Conservation (phyloP, 2,797 vertebrate species). For the Ciconia nigra region DNA sequence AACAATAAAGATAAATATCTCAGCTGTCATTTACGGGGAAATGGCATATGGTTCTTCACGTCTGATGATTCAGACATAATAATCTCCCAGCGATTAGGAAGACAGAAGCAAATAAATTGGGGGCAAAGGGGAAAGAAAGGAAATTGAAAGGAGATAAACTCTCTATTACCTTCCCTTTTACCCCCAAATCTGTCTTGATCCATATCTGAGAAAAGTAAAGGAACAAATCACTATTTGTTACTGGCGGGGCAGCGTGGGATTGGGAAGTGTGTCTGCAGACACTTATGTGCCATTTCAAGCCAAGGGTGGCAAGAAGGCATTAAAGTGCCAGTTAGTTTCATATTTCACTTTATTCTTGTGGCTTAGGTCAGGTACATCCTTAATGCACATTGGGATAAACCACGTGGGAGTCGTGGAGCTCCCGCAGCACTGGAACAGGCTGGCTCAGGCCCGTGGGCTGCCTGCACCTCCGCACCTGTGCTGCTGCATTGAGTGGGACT, state of each 20-base stretch:
- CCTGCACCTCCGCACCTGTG: not conserved
- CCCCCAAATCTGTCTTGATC: not conserved
- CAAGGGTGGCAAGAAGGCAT: not conserved
- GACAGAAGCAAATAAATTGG: not conserved
- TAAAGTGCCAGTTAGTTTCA: not conserved
- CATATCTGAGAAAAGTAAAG: not conserved
- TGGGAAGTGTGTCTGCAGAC: not conserved
- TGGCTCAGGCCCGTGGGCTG: not conserved
- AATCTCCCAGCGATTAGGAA: not conserved
- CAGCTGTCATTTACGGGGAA: not conserved
- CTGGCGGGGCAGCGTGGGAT: not conserved
- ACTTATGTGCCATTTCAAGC: not conserved
- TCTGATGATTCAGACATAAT: slow-evolving; percentile 1
- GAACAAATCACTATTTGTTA: not conserved
- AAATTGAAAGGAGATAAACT: not conserved
- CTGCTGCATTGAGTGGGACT: accelerated
- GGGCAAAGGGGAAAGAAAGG: not conserved
- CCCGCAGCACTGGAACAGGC: accelerated
- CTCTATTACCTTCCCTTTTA: not conserved
- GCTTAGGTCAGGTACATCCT: not conserved
- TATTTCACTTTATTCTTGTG: not conserved
- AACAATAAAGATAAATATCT: not conserved
- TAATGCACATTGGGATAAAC: not conserved
- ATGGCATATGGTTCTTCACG: not conserved
- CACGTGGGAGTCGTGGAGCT: accelerated